Evolutionary conservation across 2,888 invertebrate species (phyloP).

Genomic region (Carpatolechia fugitivella): DNA sequence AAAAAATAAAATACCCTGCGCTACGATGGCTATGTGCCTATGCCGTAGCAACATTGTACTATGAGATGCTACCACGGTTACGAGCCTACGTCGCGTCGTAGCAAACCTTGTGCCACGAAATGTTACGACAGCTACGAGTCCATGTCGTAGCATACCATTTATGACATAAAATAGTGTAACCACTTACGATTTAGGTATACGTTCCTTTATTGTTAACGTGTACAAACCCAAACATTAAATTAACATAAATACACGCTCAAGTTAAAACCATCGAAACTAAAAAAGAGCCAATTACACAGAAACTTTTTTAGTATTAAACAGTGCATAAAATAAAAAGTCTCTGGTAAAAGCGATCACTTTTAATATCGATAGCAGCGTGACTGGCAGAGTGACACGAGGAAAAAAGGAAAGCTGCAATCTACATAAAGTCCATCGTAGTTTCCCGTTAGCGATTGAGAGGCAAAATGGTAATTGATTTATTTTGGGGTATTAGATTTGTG

Average conservation of each 20-base stretch:
- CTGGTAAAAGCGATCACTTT: not conserved
- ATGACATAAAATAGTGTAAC: no score
- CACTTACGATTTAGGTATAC: no score
- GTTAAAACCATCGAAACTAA: not conserved
- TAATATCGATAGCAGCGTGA: not conserved
- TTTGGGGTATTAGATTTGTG: no score
- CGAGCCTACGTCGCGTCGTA: not conserved
- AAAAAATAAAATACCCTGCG: not conserved
- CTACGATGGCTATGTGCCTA: not conserved
- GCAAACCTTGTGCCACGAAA: not conserved
- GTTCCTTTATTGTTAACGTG: no score
- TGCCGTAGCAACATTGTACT: no score
- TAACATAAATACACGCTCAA: no score
- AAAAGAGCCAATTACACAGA: not conserved
- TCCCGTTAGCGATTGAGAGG: not conserved
- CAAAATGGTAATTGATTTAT: not conserved
- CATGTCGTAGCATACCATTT: no score
- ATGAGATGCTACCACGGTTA: not conserved
- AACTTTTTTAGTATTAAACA: not conserved
- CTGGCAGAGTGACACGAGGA: not conserved
- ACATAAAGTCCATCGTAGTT: slow-evolving; percentile 2
- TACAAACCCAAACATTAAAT: no score
- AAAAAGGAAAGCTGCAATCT: not conserved
- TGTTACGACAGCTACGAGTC: no score
- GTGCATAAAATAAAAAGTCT: not conserved